Conservation (phyloP, 2,888 invertebrate species). For the Ormyrus rosae region DNA sequence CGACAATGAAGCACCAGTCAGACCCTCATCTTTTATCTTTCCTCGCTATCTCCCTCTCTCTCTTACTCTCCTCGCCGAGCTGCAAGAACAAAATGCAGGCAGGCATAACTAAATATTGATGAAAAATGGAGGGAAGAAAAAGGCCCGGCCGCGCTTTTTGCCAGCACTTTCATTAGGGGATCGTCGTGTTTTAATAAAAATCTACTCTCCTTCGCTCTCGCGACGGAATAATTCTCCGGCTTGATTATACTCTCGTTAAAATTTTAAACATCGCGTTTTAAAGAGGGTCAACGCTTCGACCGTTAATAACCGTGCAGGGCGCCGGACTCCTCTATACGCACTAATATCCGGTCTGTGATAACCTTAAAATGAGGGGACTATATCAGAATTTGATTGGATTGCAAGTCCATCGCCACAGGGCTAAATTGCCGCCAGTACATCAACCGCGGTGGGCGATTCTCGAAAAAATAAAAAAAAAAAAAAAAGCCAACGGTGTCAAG, state of each 20-base stretch:
- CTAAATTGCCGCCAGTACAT: too few species aligned
- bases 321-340: slow-evolving; percentile 24
- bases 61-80: slow-evolving; percentile 2
- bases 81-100: slow-evolving; percentile 22
- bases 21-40: slow-evolving; percentile 70
- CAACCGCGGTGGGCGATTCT: too few species aligned
- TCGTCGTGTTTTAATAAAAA: neutral
- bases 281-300: slow-evolving; percentile 48
- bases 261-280: too few species aligned
- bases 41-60: slow-evolving; percentile 37
- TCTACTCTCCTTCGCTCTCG: too few species aligned
- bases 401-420: slow-evolving; percentile 8
- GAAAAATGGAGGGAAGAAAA: slow-evolving; percentile 32
- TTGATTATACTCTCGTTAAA: too few species aligned
- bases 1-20: slow-evolving; percentile 72
- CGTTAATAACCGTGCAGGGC: too few species aligned
- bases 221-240: too few species aligned
- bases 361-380: slow-evolving; percentile 59
- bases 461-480: too few species aligned
- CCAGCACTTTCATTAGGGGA: neutral
- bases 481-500: too few species aligned
- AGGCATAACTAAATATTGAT: slow-evolving; percentile 39
- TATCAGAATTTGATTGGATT: slow-evolving; percentile 38
- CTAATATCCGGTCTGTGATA: slow-evolving; percentile 71
- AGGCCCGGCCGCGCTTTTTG: slow-evolving; percentile 1